Evolutionary conservation across 2,888 invertebrate species (phyloP), one percentile per base, ranked within the genome.

Genomic region (Endomychus coccineus): DNA sequence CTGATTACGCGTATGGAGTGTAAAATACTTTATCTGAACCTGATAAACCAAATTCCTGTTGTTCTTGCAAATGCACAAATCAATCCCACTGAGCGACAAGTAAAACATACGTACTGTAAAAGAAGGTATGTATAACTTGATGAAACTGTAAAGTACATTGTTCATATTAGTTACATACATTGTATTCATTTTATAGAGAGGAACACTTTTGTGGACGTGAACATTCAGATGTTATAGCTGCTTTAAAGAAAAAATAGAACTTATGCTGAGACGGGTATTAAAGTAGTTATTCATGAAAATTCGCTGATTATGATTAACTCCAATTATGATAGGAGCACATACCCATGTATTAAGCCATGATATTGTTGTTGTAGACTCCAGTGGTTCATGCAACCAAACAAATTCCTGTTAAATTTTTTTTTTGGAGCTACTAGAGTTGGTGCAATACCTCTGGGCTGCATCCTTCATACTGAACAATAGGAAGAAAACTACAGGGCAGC

Each of bases 341-440:
- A 31, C 13, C 19, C 25, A 29, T 4, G 12, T 3, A 2, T 41
- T 42, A 27, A 7, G 30, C 12, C 17, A 23, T 12, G 40, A 43
- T 15, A 37, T 43, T 7, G 34, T 33, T 15, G 36, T 40, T 31
- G 28, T 43, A 11, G 43, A 43, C 27, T 40, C 40, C 27, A 43
- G 36, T 33, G 40, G 37, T 19, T 43, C 36, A 9, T 40, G 40
- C 16, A 33, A 40, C 25, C 37, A 40, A 27, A 34, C 34, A 10
- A 23, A 22, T 22, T 16, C 34, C 6, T 27, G 17, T 13, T 14
- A 33, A 12, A 35, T 35, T 10, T 39, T 39, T 27, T 11, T 39
- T 30, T 43, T 16, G 24, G 22, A 11, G 36, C 21, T 13, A 11
- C 14, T 10, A 42, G 40, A 30, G 15, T 28, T 27, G 42, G 42